These are phyloP conservation scores for Spisula solida DNA, from an alignment of 2,888 invertebrate genomes.

Conservation along the genomic window DNA sequence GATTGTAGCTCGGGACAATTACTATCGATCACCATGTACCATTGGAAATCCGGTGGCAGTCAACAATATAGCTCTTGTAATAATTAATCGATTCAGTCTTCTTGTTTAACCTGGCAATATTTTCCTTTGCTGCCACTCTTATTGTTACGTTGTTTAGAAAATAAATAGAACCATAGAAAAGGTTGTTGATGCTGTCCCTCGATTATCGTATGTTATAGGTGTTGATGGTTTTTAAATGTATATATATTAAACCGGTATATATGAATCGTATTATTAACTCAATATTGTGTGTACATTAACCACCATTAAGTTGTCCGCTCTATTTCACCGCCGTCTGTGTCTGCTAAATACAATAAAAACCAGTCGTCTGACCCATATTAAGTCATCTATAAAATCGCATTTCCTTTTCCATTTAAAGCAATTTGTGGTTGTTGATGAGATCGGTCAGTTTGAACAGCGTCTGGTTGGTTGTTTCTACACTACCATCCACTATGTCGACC, in stretches of 20 bases:
- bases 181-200: not conserved
- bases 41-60: slow-evolving; percentile 68
- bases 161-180: not conserved
- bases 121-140: slow-evolving; percentile 16
- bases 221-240: not conserved
- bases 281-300: not conserved
- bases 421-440: not conserved
- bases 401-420: not conserved
- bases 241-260: not conserved
- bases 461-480: not conserved
- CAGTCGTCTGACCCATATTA: not conserved
- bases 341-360: not conserved
- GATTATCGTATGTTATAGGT: not conserved
- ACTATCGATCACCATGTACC: slow-evolving; percentile 67
- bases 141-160: not conserved
- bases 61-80: slow-evolving; percentile 66
- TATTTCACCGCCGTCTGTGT: not conserved
- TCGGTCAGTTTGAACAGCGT: no score
- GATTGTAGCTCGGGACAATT: slow-evolving; percentile 65
- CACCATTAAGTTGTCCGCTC: slow-evolving; percentile 4
- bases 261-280: not conserved
- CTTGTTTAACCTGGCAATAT: slow-evolving; percentile 46
- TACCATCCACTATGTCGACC: no score
- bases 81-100: slow-evolving; percentile 72
- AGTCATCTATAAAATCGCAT: slow-evolving; percentile 10